Base-by-base conservation (phyloP, 2,113 vertebrate species). In the Seriola quinqueradiata region DNA sequence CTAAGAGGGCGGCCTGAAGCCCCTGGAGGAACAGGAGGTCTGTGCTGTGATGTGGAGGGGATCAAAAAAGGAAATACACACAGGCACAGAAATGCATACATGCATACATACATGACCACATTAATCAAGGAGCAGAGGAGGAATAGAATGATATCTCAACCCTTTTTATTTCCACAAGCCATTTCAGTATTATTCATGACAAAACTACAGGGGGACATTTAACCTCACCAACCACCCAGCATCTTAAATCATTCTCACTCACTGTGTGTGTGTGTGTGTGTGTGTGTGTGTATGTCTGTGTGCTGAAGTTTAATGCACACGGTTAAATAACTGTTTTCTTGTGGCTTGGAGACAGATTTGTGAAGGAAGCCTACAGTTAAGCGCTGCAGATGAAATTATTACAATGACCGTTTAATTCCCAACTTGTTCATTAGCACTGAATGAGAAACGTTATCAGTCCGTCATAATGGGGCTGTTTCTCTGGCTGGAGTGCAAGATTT, bases 331-430 rank as follows among this genome's bases (percentile, higher is more conserved):
- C 4, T 48, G 13, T 72, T 82, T 66, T 70, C 42, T 70, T 25
- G 23, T 70, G 69, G 55, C 67, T 81, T 42, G 32, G 38, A 55
- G 63, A 67, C 44, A 73, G 38, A 70, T 82, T 75, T 82, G 28
- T 75, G 55, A 76, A n/a, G 21, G 57, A 66, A 34, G n/a, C 38
- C 21, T 66, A 42, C 17, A 67, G 44, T 50, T 40, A 81, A 38
- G 57, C 52, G 58, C 75, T 84, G 70, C 66, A 82, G 57, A 82
- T 83, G 68, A 86, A 85, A 77, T 90, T 83, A 84, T 72, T 81
- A 58, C 70, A 50, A 68, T 42, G 67, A 57, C 75, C 48, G 7
- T 63, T 87, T 84, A 75, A 75, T 80, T 73, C 58, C 42, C 0
- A 38, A 81, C 74, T 54, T 80, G 59, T 77, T 83, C 77, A 84